These are phyloP conservation scores for Microdon myrmicae DNA, from an alignment of 2,888 invertebrate genomes.

Conservation along the genomic window DNA sequence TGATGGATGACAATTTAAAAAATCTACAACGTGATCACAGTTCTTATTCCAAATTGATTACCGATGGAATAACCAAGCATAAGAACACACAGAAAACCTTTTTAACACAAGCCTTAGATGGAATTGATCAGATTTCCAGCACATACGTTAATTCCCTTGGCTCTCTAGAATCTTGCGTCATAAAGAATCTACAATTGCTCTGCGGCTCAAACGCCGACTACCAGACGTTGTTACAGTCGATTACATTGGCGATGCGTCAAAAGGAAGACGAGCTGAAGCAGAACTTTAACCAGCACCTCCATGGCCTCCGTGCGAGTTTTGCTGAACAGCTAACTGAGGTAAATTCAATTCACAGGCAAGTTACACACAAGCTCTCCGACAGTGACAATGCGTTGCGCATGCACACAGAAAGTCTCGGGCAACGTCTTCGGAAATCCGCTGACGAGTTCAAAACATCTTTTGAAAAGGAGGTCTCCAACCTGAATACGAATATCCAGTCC, in stretches of 20 bases:
- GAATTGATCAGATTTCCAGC: slow-evolving; percentile 56
- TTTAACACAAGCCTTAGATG: slow-evolving; percentile 55
- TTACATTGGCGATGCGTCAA: slow-evolving; percentile 57
- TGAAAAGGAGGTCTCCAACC: slow-evolving; percentile 39
- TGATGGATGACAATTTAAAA: slow-evolving; percentile 57
- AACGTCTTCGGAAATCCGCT: slow-evolving; percentile 47
- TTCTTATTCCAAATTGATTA: slow-evolving; percentile 56
- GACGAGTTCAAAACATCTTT: slow-evolving; percentile 38
- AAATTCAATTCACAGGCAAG: slow-evolving; percentile 54
- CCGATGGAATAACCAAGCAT: slow-evolving; percentile 59
- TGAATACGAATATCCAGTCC: slow-evolving; percentile 53
- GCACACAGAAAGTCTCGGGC: slow-evolving; percentile 54
- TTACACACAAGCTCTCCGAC: slow-evolving; percentile 53
- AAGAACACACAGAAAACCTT: slow-evolving; percentile 57
- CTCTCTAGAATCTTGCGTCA: slow-evolving; percentile 53
- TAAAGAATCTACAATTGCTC: slow-evolving; percentile 53
- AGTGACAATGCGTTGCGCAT: slow-evolving; percentile 43
- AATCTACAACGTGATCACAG: slow-evolving; percentile 58
- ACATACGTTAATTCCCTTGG: slow-evolving; percentile 55
- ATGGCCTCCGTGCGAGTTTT: slow-evolving; percentile 54
- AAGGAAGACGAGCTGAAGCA: slow-evolving; percentile 54
- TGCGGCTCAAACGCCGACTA: slow-evolving; percentile 54
- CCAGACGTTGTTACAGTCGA: slow-evolving; percentile 42
- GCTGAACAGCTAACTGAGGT: slow-evolving; percentile 56
- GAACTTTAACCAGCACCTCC: slow-evolving; percentile 56